A percentile compares a stretch with the other conserved stretches of the same genome.
Conservation (phyloP, 2,888 invertebrate genomes). For the Lepidocyrtoides sp. region DNA sequence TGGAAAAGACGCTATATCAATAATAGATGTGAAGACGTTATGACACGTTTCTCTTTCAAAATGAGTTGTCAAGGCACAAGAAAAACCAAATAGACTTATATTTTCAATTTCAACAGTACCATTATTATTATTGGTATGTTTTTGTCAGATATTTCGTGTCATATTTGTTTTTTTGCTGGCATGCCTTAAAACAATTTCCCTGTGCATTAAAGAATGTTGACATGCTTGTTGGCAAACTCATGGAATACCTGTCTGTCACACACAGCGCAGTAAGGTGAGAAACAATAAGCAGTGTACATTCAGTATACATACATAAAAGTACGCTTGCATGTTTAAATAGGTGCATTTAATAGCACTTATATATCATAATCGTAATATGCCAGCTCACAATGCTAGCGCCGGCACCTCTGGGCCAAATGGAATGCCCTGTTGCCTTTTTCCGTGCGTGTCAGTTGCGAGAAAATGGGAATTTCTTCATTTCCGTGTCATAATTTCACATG, state of each 20-base stretch:
- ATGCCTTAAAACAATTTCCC: constrained; percentile 10
- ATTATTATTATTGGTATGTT: not conserved
- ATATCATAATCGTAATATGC: not conserved
- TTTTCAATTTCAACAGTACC: too few species aligned
- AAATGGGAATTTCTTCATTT: too few species aligned
- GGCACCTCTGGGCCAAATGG: not conserved
- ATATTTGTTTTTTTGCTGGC: not conserved
- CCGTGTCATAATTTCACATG: too few species aligned
- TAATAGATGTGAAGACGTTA: too few species aligned
- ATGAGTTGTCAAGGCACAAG: too few species aligned
- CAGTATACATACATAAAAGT: not conserved
- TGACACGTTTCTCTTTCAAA: too few species aligned
- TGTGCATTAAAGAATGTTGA: not conserved
- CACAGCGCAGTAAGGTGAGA: not conserved
- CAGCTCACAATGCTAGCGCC: not conserved
- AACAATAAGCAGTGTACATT: not conserved
- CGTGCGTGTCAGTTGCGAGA: not conserved
- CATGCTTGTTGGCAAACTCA: not conserved
- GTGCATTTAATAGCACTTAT: not conserved
- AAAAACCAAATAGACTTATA: too few species aligned
- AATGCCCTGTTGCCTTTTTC: not conserved
- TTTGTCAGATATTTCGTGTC: not conserved
- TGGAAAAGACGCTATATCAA: too few species aligned
- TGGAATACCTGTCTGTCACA: not conserved
- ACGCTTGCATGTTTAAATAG: not conserved